Percentiles rank a stretch among this genome's conserved stretches.
Evolutionary conservation across 2,888 invertebrate genomes (phyloP).

Genomic region (Melanostoma scalare): DNA sequence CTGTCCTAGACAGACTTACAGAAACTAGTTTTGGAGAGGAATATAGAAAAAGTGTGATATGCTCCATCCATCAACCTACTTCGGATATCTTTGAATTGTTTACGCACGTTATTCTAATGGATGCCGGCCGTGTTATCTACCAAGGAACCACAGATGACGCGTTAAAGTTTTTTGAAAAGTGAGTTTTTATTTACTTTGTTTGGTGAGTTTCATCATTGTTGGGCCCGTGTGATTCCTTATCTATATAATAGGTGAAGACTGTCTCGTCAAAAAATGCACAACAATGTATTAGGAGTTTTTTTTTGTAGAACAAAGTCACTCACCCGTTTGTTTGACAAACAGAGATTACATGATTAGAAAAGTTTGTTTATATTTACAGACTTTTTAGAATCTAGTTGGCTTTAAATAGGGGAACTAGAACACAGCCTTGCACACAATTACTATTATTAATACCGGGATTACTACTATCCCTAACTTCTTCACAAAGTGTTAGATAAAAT

Average conservation of each 20-base stretch:
- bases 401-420: too few relatives aligned
- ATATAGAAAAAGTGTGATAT: conserved; percentile 87
- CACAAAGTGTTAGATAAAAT: too few relatives aligned
- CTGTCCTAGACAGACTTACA: conserved; percentile 73
- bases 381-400: too few relatives aligned
- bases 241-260: neutral
- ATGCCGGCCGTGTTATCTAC: conserved; percentile 90
- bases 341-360: too few relatives aligned
- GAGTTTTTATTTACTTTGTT: conserved; percentile 76
- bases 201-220: neutral
- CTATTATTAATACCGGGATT: too few relatives aligned
- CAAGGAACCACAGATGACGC: conserved; percentile 90
- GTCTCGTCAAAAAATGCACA: neutral
- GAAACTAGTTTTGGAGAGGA: conserved; percentile 76
- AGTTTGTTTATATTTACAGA: too few relatives aligned
- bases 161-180: conserved; percentile 87
- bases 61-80: conserved; percentile 95
- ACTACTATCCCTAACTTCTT: too few relatives aligned
- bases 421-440: too few relatives aligned
- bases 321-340: too few relatives aligned
- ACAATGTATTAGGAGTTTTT: too few relatives aligned
- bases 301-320: too few relatives aligned
- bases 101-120: conserved; percentile 89
- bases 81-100: conserved; percentile 93
- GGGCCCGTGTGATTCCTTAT: conserved; percentile 36